Evolutionary conservation across 1,140 invertebrate species (phyloP).

Genomic region (Lepidotrigona ventralis): DNA sequence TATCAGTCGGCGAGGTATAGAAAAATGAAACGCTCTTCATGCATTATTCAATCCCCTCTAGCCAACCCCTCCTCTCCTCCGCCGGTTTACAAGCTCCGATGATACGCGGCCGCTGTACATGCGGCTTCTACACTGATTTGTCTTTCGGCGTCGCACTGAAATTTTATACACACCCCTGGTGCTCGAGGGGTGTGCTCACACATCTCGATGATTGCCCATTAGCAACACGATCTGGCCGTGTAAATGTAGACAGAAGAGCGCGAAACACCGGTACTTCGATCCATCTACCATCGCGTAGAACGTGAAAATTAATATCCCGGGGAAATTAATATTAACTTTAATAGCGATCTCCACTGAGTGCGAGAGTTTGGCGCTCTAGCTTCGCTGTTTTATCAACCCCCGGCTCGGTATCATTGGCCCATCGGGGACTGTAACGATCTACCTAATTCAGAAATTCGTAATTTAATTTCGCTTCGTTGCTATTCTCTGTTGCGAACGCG

Average conservation of each 20-base stretch:
- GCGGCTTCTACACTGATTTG: slow-evolving; percentile 55
- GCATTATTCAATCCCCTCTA: slow-evolving; percentile 64
- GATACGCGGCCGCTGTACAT: slow-evolving; percentile 27
- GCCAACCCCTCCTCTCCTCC: not conserved
- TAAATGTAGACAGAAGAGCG: not conserved
- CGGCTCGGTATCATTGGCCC: no score
- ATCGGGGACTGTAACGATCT: no score
- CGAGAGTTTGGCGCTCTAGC: no score
- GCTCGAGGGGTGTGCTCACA: no score
- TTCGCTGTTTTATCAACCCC: no score
- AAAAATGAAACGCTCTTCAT: slow-evolving; percentile 67
- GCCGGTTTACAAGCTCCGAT: slow-evolving; percentile 14
- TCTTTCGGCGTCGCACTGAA: slow-evolving; percentile 31
- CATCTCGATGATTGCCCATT: not conserved
- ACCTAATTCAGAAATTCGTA: no score
- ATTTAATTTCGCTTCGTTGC: no score
- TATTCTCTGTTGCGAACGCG: no score
- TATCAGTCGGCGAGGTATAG: slow-evolving; percentile 47
- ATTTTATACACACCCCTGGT: slow-evolving; percentile 37
- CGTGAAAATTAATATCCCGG: not conserved
- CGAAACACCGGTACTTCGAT: not conserved
- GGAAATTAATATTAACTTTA: not conserved
- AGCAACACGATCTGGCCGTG: not conserved
- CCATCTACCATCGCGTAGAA: not conserved
- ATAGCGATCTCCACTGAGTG: not conserved